Evolutionary conservation across 2,113 vertebrate species (phyloP), one percentile per base, ranked within the genome.

Genomic region (Bucco capensis): DNA sequence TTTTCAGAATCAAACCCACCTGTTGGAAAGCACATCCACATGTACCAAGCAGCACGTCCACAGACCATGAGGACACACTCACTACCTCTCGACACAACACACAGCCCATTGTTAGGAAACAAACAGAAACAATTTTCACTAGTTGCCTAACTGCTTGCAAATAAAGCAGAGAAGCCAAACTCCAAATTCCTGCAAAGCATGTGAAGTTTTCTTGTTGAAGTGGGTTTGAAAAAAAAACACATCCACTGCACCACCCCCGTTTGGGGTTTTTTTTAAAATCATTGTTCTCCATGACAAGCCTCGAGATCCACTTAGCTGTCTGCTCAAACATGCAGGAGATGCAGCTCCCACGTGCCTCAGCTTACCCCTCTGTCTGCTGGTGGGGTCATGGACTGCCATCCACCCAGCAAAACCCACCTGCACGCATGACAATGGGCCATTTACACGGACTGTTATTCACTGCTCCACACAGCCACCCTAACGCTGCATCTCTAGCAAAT

Each of bases 1-100:
- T 76, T 84, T 71, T 38, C 78, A 31, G 86, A 90, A 94, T 93
- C 84, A 89, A 96, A 95, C 86, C 92, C 95, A 96, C 91, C 90
- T 96, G 95, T 90, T 91, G 86, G 64, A 83, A 93, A 93, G 91
- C 92, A 83, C 74, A 82, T 82, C 80, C 5, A 2, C 31, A 17
- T 5, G 4, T 27, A 86, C 47, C 30, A 6, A 71, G 65, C 14
- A 0, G 79, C 86, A 91, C 5, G 1, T 86, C 83, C 72, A 6
- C 50, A 24, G 51, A 11, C 72, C 12, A 73, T 4, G 2, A 1
- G 14, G 77, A 42, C 0, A 0, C 15, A 12, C 69, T 75, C 70
- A 0, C 24, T 53, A 33, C 57, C 78, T 84, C 49, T 14, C 84
- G 8, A 8, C 5, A 37, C 33, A 14, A 46, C 53, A 35, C 5